Conservation (phyloP, 2,113 vertebrate species). For the Pyxicephalus adspersus region DNA sequence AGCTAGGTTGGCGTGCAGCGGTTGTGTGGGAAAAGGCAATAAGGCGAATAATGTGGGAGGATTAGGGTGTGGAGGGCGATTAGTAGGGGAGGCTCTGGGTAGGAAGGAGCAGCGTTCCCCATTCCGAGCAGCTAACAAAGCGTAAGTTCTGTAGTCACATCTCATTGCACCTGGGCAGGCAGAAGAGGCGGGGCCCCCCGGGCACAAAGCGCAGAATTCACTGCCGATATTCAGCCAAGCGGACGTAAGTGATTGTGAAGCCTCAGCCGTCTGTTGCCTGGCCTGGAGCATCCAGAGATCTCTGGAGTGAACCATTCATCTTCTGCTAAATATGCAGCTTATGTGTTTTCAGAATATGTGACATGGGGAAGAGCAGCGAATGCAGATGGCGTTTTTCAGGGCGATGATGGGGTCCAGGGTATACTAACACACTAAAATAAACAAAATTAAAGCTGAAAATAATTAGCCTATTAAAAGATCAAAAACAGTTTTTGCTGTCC, state of each 20-base stretch:
- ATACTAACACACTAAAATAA: neutral
- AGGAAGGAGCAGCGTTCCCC: slow-evolving; percentile 41
- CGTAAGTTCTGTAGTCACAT: slow-evolving; percentile 30
- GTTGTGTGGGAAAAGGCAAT: slow-evolving; percentile 17
- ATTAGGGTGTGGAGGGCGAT: slow-evolving; percentile 36
- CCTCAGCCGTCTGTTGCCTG: slow-evolving; percentile 20
- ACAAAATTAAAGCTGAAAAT: too few relatives aligned
- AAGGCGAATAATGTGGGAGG: slow-evolving; percentile 26
- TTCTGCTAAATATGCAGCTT: neutral
- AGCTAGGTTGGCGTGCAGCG: neutral
- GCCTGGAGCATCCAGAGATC: neutral
- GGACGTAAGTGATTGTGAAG: neutral
- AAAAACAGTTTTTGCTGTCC: too few relatives aligned
- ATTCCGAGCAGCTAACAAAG: slow-evolving; percentile 43
- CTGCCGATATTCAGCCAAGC: slow-evolving; percentile 34
- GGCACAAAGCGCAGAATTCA: slow-evolving; percentile 36
- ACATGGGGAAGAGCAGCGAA: neutral
- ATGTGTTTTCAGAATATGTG: neutral
- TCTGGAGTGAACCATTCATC: neutral
- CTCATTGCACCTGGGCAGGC: slow-evolving; percentile 29
- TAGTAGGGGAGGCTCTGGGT: neutral
- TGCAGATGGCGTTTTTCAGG: too few relatives aligned
- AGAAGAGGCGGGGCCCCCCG: slow-evolving; percentile 35
- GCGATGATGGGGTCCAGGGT: neutral
- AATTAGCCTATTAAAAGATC: too few relatives aligned